These are phyloP conservation scores for Camponotus vicinus DNA, from an alignment of 1,140 invertebrate species.

Conservation along the genomic window DNA sequence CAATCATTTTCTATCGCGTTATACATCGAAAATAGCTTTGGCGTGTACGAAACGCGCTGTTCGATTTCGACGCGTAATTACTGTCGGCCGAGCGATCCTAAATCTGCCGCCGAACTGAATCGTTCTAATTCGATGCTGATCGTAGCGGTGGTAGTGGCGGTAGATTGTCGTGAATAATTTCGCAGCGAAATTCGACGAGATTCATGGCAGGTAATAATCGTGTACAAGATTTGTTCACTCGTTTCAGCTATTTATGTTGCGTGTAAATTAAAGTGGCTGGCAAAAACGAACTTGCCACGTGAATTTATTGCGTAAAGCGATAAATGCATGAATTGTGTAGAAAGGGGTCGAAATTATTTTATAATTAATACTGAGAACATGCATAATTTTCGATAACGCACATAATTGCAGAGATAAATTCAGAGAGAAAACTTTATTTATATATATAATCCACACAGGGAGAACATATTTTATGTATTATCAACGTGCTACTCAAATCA, in stretches of 20 bases:
- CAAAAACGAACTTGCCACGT: neutral
- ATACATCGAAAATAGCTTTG: slow-evolving; percentile 36
- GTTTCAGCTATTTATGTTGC: neutral
- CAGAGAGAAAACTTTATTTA: neutral
- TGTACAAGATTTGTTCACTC: slow-evolving; percentile 36
- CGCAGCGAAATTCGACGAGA: slow-evolving; percentile 35
- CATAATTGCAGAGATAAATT: neutral
- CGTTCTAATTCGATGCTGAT: slow-evolving; percentile 48
- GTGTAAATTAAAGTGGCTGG: neutral
- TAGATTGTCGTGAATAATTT: slow-evolving; percentile 36
- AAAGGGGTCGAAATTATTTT: neutral
- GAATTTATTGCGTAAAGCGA: neutral
- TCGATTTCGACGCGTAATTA: slow-evolving; percentile 48
- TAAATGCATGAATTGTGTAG: neutral
- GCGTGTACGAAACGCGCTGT: slow-evolving; percentile 4
- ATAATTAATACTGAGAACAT: neutral
- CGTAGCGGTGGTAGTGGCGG: neutral
- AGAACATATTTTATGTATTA: neutral
- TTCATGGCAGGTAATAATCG: slow-evolving; percentile 30
- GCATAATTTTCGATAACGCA: neutral
- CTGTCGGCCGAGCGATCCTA: slow-evolving; percentile 26
- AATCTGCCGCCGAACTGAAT: slow-evolving; percentile 50
- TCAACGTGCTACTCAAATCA: neutral
- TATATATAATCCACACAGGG: neutral
- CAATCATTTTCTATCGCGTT: slow-evolving; percentile 49